Evolutionary conservation across 2,113 vertebrate genomes (phyloP), one percentile per base, ranked within the genome.

Genomic region (Oncorhynchus tshawytscha): DNA sequence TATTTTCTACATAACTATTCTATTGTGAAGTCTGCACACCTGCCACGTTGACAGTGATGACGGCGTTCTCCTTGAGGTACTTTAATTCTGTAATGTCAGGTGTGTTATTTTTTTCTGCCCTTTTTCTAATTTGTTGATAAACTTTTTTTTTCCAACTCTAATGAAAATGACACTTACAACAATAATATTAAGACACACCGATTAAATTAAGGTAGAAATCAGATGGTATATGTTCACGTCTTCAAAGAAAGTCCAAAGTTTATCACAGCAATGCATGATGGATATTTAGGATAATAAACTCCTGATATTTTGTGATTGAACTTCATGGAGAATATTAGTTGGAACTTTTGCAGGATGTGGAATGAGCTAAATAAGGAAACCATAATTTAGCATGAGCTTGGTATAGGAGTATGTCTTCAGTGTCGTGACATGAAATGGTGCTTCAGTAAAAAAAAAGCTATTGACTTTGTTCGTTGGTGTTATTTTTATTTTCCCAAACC

Each of bases 41-140:
- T 85, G 66, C 67, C 72, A 83, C 77, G 83, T 77, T 67, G 82
- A 78, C 78, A 83, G 29, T 29, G 18, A 82, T 74, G 85, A 79
- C 80, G 79, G 72, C 9, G 39, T 45, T 11, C 9, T 45, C 62
- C 83, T 86, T 82, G 70, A 89, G 78, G 81, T 89, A 39, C 34
- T 39, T 39, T 45, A 85, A 82, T 84, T 80, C 79, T 77, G 85
- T 45, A 45, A 12, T 45, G 39, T 45, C 39, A 45, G 39, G 9
- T 45, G 39, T 90, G 84, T 81, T 91, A 89, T 90, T 90, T 92
- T 90, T 92, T 89, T 90, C 78, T 87, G 27, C 86, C 82, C 67
- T 86, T 82, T n/a, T 51, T 82, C 62, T 86, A 83, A 84, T 82
- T 80, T 84, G 74, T 84, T 81, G 57, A 22, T 29, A 75, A 48